Percentiles rank a stretch among this genome's conserved stretches.
Evolutionary conservation across 2,888 invertebrate genomes (phyloP).

Genomic region (Dermolepida albohirtum): DNA sequence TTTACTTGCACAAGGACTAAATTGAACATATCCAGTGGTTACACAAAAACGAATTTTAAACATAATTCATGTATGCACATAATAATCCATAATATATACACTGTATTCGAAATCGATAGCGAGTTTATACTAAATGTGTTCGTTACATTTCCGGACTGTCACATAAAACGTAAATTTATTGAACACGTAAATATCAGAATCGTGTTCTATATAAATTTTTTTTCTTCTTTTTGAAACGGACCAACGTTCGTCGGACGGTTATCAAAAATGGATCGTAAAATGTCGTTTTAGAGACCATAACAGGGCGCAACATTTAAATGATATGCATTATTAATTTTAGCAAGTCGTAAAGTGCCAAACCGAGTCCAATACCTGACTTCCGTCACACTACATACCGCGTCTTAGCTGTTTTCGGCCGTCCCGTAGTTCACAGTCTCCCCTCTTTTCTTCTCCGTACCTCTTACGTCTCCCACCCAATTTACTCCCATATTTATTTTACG

Average conservation of each 20-base stretch:
- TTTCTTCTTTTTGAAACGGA: neutral
- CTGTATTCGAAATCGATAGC: constrained; percentile 19
- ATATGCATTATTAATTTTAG: constrained; percentile 27
- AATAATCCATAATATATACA: no score
- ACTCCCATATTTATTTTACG: no score
- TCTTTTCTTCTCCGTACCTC: no score
- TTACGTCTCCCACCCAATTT: no score
- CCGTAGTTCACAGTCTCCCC: no score
- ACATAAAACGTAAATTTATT: constrained; percentile 32
- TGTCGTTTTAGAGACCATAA: constrained; percentile 8
- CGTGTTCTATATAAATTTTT: neutral
- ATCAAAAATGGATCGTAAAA: constrained; percentile 34
- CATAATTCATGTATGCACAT: no score
- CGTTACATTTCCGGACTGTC: constrained; percentile 26
- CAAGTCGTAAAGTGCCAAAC: constrained; percentile 3
- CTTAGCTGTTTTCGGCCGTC: no score
- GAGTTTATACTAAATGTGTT: constrained; percentile 5
- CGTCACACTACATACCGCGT: no score
- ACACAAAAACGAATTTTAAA: no score
- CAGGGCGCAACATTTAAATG: constrained; percentile 9
- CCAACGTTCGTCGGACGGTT: neutral
- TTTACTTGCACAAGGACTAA: no score
- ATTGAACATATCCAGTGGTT: no score
- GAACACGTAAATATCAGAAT: constrained; percentile 22
- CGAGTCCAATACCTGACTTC: no score